Evolutionary conservation across 2,888 invertebrate genomes (phyloP).

Genomic region (Hypselothyrea guttata): DNA sequence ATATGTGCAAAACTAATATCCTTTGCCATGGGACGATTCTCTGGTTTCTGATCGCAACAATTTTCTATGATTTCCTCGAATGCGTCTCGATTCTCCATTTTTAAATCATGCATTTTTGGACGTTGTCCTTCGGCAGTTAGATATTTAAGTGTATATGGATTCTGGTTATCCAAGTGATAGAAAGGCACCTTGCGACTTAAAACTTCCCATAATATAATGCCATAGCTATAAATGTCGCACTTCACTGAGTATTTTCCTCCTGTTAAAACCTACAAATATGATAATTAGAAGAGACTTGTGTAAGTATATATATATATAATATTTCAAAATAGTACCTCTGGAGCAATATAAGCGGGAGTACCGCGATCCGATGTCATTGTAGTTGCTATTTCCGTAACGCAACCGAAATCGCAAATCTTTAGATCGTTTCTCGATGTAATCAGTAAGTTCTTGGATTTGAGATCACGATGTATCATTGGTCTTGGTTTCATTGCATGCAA

Average conservation of each 20-base stretch:
- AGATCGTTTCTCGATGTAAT: neutral
- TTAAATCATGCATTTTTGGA: too few relatives aligned
- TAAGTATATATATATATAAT: neutral
- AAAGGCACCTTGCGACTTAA: neutral
- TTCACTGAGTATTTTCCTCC: neutral
- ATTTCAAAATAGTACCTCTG: neutral
- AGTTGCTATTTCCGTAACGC: neutral
- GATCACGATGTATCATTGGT: constrained; percentile 6
- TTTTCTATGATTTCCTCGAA: too few relatives aligned
- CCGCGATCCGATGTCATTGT: neutral
- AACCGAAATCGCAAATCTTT: constrained; percentile 7
- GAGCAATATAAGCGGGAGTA: constrained; percentile 8
- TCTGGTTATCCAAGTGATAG: neutral
- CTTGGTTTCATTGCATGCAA: constrained; percentile 1
- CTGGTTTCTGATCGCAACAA: too few relatives aligned
- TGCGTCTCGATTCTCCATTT: too few relatives aligned
- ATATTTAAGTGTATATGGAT: neutral
- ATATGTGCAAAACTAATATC: too few relatives aligned
- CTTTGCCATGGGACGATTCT: too few relatives aligned
- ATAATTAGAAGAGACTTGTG: neutral
- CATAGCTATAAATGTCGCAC: constrained; percentile 1
- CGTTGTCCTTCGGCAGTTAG: neutral
- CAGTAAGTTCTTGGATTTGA: constrained; percentile 2
- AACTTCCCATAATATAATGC: constrained; percentile 1
- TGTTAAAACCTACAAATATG: neutral